Base-by-base conservation (phyloP, 2,113 vertebrate genomes). In the Ameiurus melas region DNA sequence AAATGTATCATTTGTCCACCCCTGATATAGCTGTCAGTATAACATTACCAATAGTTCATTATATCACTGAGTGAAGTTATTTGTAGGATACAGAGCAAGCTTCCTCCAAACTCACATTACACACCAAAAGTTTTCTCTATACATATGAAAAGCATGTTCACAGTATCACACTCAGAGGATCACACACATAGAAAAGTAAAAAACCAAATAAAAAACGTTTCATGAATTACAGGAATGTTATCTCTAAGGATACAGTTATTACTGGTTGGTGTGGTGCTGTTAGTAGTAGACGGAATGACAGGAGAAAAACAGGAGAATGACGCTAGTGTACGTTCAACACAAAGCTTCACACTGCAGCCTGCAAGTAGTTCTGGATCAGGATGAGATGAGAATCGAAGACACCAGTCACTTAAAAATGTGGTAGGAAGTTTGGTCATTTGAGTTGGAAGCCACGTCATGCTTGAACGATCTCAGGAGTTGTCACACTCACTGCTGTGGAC, bases 91-190 rank as follows among this genome's bases (percentile, higher is more conserved):
- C 12, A 36, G 85, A 55, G 30, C 85, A 82, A 82, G 70, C 55
- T 83, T 83, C 55, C 36, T 83, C 80, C 27, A 83, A 62, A 70
- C 55, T 75, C 53, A 55, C 30, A 71, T 82, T 27, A 30, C 66
- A 87, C 68, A 83, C 66, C n/a, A 83, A 83, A 62, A 81, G 88
- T 85, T 6, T 70, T 55, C n/a, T 47, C 57, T 87, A 53, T 75
- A 75, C 80, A 70, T 75, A 87, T 47, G 66, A 73, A 86, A 90
- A 90, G n/a, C 90, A 62, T 55, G 36, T 64, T 70, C 89, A 89
- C 88, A 58, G 81, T 83, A 82, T 73, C 36, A 82, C 66, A 80
- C 86, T 87, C 89, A 58, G 30, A 62, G 39, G 85, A 68, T 86
- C 30, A 84, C 86, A 58, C 64, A 73, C 55, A 58, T 82, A 90